Evolutionary conservation across 2,113 vertebrate genomes (phyloP).

Genomic region (Myanophis thanlyinensis): DNA sequence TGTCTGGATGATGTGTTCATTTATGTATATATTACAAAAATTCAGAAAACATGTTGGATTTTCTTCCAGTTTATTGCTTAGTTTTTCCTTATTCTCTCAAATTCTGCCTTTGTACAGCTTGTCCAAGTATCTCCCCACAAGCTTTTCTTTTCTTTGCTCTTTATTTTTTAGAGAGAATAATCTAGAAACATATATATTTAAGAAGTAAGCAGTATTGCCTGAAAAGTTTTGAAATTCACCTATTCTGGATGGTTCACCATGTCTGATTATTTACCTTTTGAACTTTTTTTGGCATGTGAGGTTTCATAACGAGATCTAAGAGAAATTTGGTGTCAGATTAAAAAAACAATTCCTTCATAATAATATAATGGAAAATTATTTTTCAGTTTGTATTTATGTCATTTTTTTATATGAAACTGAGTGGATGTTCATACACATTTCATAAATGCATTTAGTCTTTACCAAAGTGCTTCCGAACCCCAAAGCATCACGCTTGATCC

Average conservation of each 20-base stretch:
- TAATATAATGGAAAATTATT: background rate
- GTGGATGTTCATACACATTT: background rate
- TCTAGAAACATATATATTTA: background rate
- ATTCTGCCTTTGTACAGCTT: background rate
- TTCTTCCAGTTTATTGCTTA: background rate
- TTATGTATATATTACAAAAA: slow-evolving; percentile 8
- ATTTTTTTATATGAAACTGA: background rate
- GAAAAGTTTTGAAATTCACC: background rate
- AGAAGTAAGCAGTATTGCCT: background rate
- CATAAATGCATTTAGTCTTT: background rate
- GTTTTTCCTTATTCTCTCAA: background rate
- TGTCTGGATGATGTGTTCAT: slow-evolving; percentile 48
- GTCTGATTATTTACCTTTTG: background rate
- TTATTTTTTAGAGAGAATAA: background rate
- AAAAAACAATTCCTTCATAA: background rate
- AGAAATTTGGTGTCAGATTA: background rate
- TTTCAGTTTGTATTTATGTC: background rate
- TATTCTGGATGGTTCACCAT: background rate
- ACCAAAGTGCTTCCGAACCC: background rate
- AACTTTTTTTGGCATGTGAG: background rate
- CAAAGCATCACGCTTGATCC: background rate
- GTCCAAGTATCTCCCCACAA: background rate
- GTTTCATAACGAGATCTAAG: background rate
- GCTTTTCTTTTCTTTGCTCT: background rate
- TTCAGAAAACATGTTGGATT: background rate